Conservation (phyloP, 2,113 vertebrate species). For the Anoura caudifer region DNA sequence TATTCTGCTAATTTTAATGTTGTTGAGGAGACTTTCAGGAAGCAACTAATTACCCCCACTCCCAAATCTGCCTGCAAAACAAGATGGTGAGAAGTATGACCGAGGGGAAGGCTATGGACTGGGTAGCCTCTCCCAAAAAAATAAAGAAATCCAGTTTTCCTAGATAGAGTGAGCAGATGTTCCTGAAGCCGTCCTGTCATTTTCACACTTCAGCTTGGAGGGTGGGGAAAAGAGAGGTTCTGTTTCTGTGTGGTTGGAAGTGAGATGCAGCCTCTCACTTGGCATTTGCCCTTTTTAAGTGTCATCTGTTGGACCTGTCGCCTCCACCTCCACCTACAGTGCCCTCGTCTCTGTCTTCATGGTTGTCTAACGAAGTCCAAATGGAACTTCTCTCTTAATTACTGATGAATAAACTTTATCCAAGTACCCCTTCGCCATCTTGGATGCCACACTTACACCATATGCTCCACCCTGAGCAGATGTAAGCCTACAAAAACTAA, state of each 20-base stretch:
- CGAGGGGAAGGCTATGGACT: neutral
- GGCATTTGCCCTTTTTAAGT: neutral
- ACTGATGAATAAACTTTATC: neutral
- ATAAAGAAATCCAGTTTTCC: neutral
- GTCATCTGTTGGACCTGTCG: neutral
- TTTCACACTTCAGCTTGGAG: neutral
- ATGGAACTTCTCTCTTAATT: neutral
- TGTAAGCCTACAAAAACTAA: neutral
- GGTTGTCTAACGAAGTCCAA: neutral
- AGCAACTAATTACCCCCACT: neutral
- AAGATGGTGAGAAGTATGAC: neutral
- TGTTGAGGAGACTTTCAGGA: conserved; percentile 38
- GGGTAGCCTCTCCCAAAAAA: neutral
- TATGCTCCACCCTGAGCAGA: neutral
- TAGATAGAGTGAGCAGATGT: neutral
- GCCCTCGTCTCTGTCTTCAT: neutral
- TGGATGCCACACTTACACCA: neutral
- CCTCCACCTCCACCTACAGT: neutral
- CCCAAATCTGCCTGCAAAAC: neutral
- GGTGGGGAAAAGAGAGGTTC: neutral
- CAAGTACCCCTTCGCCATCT: neutral
- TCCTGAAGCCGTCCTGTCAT: neutral
- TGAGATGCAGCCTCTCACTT: neutral
- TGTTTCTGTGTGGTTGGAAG: neutral
- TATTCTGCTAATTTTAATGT: conserved; percentile 60